These are phyloP conservation scores for Taenioides sp. DNA, from an alignment of 2,797 vertebrate species.

Conservation along the genomic window DNA sequence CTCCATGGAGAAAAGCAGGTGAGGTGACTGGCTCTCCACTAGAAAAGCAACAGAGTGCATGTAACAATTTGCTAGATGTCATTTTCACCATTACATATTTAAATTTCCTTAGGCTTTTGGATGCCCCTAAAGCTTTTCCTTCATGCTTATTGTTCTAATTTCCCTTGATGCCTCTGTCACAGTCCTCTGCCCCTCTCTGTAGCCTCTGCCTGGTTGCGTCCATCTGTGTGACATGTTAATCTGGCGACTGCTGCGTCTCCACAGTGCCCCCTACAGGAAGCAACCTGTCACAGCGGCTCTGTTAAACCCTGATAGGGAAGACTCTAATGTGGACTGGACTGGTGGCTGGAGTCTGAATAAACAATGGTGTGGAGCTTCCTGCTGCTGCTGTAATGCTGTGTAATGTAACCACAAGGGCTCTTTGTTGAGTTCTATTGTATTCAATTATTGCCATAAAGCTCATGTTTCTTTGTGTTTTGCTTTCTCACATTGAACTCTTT, in stretches of 20 bases:
- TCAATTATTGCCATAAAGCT: constrained; percentile 6
- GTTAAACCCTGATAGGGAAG: constrained; percentile 42
- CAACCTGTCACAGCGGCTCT: constrained; percentile 21
- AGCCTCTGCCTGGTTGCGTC: constrained; percentile 11
- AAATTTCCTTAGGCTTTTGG: background rate
- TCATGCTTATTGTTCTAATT: constrained; percentile 15
- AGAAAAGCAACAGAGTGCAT: no score
- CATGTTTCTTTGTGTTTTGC: background rate
- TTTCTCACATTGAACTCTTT: background rate
- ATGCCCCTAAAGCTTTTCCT: background rate
- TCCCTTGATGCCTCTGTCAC: constrained; percentile 16
- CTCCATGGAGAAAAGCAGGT: no score
- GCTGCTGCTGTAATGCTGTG: background rate
- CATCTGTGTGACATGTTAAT: constrained; percentile 21
- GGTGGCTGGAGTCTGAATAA: background rate
- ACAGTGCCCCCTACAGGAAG: constrained; percentile 44
- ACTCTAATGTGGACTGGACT: constrained; percentile 5
- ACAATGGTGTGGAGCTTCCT: background rate
- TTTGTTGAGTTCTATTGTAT: background rate
- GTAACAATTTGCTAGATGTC: background rate
- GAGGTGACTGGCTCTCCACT: no score
- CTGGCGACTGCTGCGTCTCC: constrained; percentile 23
- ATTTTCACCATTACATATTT: background rate
- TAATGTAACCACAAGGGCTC: constrained; percentile 7
- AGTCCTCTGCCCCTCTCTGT: background rate